Percentiles rank a stretch among this genome's conserved stretches.
Evolutionary conservation across 2,113 vertebrate species (phyloP).

Genomic region (Thunnus thynnus): DNA sequence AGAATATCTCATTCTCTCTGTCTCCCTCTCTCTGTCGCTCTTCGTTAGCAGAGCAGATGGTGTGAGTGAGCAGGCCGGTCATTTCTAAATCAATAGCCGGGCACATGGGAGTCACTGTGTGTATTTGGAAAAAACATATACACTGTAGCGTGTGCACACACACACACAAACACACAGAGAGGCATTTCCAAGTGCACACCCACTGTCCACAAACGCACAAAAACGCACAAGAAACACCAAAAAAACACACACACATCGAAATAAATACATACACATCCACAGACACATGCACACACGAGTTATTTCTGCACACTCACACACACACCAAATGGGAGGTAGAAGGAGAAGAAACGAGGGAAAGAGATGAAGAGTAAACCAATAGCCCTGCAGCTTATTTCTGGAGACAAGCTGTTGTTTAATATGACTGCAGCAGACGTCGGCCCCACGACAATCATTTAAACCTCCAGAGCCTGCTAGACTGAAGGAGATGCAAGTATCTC

Average conservation of each 20-base stretch:
- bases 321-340: conserved; percentile 58
- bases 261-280: conserved; percentile 8
- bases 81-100: conserved; percentile 74
- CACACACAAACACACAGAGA: not conserved
- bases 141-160: not conserved
- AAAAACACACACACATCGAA: not conserved
- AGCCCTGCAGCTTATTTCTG: conserved; percentile 77
- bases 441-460: conserved; percentile 70
- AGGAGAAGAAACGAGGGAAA: conserved; percentile 28
- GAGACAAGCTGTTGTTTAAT: conserved; percentile 81
- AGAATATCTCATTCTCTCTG: conserved; percentile 24
- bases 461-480: conserved; percentile 75
- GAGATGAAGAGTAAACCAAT: conserved; percentile 71
- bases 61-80: conserved; percentile 69
- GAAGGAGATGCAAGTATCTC: conserved; percentile 48
- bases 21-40: conserved; percentile 37
- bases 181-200: not conserved
- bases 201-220: not conserved
- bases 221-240: not conserved
- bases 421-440: conserved; percentile 72
- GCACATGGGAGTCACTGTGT: conserved; percentile 69
- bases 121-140: conserved; percentile 41
- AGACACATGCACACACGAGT: not conserved
- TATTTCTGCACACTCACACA: conserved; percentile 69
- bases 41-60: conserved; percentile 74